Conservation (phyloP, 1,140 invertebrate species). For the Temnothorax curvispinosus region DNA sequence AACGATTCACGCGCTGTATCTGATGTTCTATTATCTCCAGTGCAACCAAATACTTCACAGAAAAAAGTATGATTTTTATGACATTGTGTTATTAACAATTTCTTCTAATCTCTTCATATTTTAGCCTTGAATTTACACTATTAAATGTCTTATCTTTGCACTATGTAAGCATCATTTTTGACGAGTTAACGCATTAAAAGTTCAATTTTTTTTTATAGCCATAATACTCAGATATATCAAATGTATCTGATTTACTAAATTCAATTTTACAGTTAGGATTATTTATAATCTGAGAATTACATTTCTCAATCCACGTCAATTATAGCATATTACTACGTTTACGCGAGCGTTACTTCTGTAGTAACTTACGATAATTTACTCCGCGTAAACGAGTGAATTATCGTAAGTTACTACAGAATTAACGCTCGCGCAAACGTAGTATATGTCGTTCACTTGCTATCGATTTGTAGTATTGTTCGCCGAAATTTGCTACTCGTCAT, state of each 20-base stretch:
- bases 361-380: too few relatives aligned
- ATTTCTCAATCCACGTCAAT: background rate
- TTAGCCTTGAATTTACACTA: background rate
- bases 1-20: slow-evolving; percentile 15
- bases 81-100: background rate
- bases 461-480: background rate
- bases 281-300: background rate
- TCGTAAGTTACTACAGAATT: too few relatives aligned
- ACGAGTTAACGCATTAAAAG: background rate
- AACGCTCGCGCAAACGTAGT: too few relatives aligned
- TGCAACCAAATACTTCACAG: background rate
- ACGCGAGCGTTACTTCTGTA: too few relatives aligned
- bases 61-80: background rate
- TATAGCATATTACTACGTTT: background rate
- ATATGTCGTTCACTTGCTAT: background rate
- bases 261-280: background rate
- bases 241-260: background rate
- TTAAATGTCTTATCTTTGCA: background rate
- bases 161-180: background rate
- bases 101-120: background rate
- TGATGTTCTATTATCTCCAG: background rate
- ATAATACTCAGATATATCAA: background rate
- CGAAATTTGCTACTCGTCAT: background rate
- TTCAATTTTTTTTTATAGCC: background rate
- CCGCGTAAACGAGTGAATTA: too few relatives aligned